Evolutionary conservation across 2,888 invertebrate genomes (phyloP), one percentile per base, ranked within the genome.

Genomic region (Drosophila borealis): DNA sequence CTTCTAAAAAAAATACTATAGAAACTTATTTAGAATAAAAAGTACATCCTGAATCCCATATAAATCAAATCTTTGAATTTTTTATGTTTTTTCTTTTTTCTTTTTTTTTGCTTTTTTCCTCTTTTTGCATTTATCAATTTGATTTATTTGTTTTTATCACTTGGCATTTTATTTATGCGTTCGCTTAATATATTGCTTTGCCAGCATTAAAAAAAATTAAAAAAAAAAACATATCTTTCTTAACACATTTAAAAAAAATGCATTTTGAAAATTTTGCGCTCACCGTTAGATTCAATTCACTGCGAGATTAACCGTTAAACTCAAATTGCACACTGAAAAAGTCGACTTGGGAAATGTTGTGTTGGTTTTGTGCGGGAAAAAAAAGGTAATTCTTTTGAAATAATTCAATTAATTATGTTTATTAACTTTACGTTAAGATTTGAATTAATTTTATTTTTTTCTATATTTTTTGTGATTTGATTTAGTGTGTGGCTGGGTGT

Each of bases 271-370:
- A 59, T 57, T 17, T 55, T 68, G 68, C 72, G 76, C 75, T 76
- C 69, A 76, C 77, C 75, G 75, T 69, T 72, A 36, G 55, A 48
- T 62, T 25, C 29, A 54, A 68, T 60, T 72, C 72, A 75, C 74
- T 60, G 46, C 29, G 57, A 57, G 48, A 51, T 67, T 56, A 49
- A 71, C 74, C 76, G 76, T 76, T 76, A 75, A 62, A 69, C 62
- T 60, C 51, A 42, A 72, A 67, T 41, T 54, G 54, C 41, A 54
- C 73, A 73, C 63, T 62, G 49, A n/a, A 25, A 39, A 50, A 60
- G 33, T 50, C 39, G 59, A 64, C 14, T 41, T 34, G 33, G 19
- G 55, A 45, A 37, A n/a, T 37, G n/a, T 37, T 37, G 13, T 13
- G 29, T 29, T 8, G 37, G 13, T 37, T 37, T 37, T n/a, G 37